Conservation (phyloP, 1,140 invertebrate genomes). For the Aphidius ervi region DNA sequence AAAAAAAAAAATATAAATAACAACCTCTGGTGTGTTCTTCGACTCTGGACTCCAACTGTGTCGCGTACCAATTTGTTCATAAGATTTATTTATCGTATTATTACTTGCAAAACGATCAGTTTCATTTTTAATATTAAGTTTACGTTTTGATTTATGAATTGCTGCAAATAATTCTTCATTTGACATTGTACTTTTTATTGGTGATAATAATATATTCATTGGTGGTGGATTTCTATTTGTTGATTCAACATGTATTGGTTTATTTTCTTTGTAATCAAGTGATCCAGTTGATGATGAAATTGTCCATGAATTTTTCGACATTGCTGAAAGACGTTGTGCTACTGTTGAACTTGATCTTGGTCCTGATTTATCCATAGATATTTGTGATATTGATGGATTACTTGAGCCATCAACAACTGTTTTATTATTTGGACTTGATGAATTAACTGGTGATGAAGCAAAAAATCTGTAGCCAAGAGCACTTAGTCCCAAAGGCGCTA, state of each 20-base stretch:
- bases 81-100: constrained; percentile 14
- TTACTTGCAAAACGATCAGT: constrained; percentile 46
- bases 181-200: constrained; percentile 68
- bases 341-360: constrained; percentile 1
- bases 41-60: constrained; percentile 51
- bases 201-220: constrained; percentile 55
- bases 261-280: constrained; percentile 12
- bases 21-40: constrained; percentile 38
- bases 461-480: constrained; percentile 47
- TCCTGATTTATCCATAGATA: constrained; percentile 17
- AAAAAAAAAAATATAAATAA: background rate
- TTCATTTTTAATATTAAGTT: constrained; percentile 64
- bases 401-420: constrained; percentile 28
- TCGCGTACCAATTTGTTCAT: constrained; percentile 31
- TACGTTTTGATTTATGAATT: constrained; percentile 74
- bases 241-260: constrained; percentile 12
- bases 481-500: constrained; percentile 38
- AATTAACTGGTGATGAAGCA: constrained; percentile 38
- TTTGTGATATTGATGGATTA: constrained; percentile 41
- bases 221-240: constrained; percentile 34
- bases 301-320: background rate
- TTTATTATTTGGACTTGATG: constrained; percentile 29
- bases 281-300: constrained; percentile 20
- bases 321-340: constrained; percentile 10
- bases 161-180: constrained; percentile 73